These are phyloP conservation scores for Sebastes hubbsi DNA, from an alignment of 2,797 vertebrate genomes.

Conservation along the genomic window DNA sequence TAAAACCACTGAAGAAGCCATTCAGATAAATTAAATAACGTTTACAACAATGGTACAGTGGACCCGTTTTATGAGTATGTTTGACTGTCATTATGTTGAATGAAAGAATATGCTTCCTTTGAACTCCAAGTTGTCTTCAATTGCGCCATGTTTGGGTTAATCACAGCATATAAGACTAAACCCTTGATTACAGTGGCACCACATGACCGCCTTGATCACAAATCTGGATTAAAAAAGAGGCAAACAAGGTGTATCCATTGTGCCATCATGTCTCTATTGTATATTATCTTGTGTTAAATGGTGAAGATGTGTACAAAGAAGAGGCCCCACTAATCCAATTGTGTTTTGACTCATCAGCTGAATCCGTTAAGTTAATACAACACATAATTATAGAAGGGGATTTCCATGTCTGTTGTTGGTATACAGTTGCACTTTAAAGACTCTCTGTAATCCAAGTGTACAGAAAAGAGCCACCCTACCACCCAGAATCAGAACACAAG, in stretches of 20 bases:
- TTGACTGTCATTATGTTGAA: neutral
- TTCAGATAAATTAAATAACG: neutral
- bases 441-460: neutral
- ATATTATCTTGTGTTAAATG: neutral
- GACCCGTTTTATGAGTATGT: neutral
- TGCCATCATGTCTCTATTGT: neutral
- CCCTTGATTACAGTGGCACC: constrained; percentile 1
- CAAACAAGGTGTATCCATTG: neutral
- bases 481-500: neutral
- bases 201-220: neutral
- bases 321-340: constrained; percentile 10
- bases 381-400: constrained; percentile 19
- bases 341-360: constrained; percentile 2
- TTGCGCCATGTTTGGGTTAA: neutral
- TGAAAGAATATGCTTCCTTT: neutral
- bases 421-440: neutral
- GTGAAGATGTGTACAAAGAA: constrained; percentile 4
- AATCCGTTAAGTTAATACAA: constrained; percentile 12
- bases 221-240: constrained; percentile 4
- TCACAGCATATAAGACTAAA: neutral
- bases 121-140: neutral
- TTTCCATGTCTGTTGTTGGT: constrained; percentile 11
- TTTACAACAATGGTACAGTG: neutral
- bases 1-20: neutral
- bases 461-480: neutral